A percentile compares a stretch with the other conserved stretches of the same genome.
Evolutionary conservation across 2,888 invertebrate genomes (phyloP).

Genomic region (Chrysolina haemoptera): DNA sequence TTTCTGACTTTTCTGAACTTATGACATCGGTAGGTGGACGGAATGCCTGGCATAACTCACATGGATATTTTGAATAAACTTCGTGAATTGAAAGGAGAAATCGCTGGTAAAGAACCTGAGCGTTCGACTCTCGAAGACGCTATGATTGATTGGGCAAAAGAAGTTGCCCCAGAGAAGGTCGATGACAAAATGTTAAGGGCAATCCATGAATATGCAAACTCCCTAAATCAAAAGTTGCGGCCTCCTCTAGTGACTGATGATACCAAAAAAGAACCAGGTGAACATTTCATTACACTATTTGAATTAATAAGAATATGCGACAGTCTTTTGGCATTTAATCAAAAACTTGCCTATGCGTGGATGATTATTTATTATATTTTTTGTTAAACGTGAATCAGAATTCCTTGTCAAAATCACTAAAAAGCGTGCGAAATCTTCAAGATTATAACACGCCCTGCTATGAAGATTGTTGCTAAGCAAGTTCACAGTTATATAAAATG

Average conservation of each 20-base stretch:
- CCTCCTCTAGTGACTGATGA: not conserved
- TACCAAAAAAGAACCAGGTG: not conserved
- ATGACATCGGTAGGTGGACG: constrained; percentile 8
- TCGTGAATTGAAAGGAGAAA: constrained; percentile 47
- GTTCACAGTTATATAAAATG: too few relatives aligned
- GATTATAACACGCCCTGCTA: too few relatives aligned
- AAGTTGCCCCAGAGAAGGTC: constrained; percentile 58
- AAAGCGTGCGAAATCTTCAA: too few relatives aligned
- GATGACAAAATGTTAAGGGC: constrained; percentile 56
- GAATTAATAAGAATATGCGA: too few relatives aligned
- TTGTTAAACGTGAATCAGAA: too few relatives aligned
- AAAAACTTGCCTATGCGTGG: too few relatives aligned
- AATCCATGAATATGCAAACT: constrained; percentile 58
- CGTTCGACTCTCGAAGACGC: constrained; percentile 55
- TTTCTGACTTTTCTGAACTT: too few relatives aligned
- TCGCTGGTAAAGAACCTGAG: constrained; percentile 27
- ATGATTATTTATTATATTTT: too few relatives aligned
- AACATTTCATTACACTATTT: not conserved
- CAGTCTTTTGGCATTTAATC: too few relatives aligned
- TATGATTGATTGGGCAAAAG: constrained; percentile 60
- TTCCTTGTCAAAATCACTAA: too few relatives aligned
- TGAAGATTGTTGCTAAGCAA: too few relatives aligned
- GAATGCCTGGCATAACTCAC: constrained; percentile 54
- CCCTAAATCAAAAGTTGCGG: constrained; percentile 54
- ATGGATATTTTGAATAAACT: constrained; percentile 56